Evolutionary conservation across 1,140 invertebrate genomes (phyloP).

Genomic region (Chironomus tepperi): DNA sequence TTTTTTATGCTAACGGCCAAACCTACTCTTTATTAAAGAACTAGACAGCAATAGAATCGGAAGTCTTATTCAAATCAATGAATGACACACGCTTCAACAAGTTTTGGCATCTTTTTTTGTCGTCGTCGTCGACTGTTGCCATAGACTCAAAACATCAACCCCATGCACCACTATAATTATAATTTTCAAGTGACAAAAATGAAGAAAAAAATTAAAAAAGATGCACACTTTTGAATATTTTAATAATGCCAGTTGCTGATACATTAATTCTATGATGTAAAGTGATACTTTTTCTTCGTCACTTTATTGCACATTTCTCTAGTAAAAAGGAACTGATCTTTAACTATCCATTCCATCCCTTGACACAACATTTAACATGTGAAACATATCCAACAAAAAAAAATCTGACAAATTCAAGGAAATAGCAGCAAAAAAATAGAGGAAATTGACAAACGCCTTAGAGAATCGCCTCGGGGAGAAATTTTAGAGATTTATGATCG

Average conservation of each 20-base stretch:
- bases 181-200: background rate
- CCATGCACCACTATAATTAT: background rate
- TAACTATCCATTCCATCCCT: too few species aligned
- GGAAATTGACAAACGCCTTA: background rate
- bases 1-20: background rate
- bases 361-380: background rate
- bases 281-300: slow-evolving; percentile 16
- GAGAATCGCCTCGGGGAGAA: background rate
- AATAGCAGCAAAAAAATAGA: background rate
- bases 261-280: background rate
- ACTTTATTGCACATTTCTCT: slow-evolving; percentile 17
- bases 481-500: background rate
- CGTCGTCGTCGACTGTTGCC: background rate
- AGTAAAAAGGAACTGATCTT: background rate
- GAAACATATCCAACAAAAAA: background rate
- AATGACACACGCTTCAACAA: slow-evolving; percentile 1
- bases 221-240: too few species aligned
- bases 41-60: too few species aligned
- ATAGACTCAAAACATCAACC: too few species aligned
- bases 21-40: background rate
- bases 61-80: too few species aligned
- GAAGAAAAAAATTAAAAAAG: background rate
- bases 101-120: background rate
- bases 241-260: too few species aligned
- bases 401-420: background rate